phyloP scores from a whole-genome alignment of 2,888 invertebrate genomes.

The Hydrotaea cyrtoneurina region DNA sequence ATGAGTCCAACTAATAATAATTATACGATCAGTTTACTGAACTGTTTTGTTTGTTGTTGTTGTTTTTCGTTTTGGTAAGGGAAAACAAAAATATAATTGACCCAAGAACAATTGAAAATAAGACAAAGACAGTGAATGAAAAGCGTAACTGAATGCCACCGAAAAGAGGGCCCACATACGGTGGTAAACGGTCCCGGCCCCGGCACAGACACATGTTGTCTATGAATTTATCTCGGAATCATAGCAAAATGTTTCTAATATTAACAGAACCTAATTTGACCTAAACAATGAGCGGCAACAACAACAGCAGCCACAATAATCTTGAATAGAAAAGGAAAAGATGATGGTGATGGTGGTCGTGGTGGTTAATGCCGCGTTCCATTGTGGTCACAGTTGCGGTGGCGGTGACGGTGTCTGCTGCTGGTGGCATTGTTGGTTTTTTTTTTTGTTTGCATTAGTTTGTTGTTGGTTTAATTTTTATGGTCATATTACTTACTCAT shows the following conservation, averaged over 20 bases:
- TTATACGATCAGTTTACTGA: constrained; percentile 33
- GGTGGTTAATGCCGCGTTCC: no score
- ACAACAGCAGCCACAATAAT: background rate
- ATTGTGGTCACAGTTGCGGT: constrained; percentile 45
- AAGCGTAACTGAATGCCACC: constrained; percentile 13
- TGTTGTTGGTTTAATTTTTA: constrained; percentile 5
- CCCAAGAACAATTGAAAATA: constrained; percentile 31
- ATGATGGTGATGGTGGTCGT: constrained; percentile 8
- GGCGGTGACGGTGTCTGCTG: constrained; percentile 52
- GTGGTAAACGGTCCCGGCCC: no score
- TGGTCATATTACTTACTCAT: constrained; percentile 23
- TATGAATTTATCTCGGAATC: constrained; percentile 21
- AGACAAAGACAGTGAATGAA: constrained; percentile 6
- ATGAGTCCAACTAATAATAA: constrained; percentile 12
- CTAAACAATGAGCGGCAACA: constrained; percentile 30
- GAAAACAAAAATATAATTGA: constrained; percentile 14
- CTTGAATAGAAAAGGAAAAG: background rate
- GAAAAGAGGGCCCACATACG: constrained; percentile 35
- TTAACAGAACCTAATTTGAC: constrained; percentile 46
- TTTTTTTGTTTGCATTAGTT: background rate
- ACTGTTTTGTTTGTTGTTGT: background rate
- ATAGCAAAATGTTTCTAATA: constrained; percentile 14
- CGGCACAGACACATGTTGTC: background rate
- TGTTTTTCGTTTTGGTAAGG: background rate
- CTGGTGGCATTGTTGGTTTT: background rate